Conservation (phyloP, 2,797 vertebrate species). For the Silurus lanzhouensis region DNA sequence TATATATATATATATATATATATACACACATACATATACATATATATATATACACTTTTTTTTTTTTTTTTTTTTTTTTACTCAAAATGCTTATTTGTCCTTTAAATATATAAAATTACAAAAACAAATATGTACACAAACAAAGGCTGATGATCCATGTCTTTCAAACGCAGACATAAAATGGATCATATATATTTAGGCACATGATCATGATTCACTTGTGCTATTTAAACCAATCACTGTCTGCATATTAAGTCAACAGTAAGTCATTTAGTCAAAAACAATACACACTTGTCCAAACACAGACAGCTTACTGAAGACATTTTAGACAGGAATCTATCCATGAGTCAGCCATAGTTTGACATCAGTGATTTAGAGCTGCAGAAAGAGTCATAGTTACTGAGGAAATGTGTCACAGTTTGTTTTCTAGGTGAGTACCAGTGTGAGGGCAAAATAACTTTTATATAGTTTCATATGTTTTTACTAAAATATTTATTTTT, state of each 20-base stretch:
- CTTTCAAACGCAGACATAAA: background rate
- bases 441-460: background rate
- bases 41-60: no score
- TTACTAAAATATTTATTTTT: background rate
- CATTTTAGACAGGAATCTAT: conserved; percentile 31
- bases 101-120: no score
- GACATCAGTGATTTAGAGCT: background rate
- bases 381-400: conserved; percentile 23
- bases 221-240: background rate
- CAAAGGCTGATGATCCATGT: background rate
- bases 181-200: conserved; percentile 1
- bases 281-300: conserved; percentile 45
- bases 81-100: no score
- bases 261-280: conserved; percentile 43
- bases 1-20: no score
- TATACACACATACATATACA: no score
- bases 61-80: no score
- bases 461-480: background rate
- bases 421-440: background rate
- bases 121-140: no score
- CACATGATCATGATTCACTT: conserved; percentile 24
- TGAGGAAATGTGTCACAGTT: background rate
- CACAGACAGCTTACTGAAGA: conserved; percentile 35
- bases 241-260: conserved; percentile 26
- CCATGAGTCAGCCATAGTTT: conserved; percentile 34